Conservation (phyloP, 2,797 vertebrate species). For the Sebastes melanostomus region DNA sequence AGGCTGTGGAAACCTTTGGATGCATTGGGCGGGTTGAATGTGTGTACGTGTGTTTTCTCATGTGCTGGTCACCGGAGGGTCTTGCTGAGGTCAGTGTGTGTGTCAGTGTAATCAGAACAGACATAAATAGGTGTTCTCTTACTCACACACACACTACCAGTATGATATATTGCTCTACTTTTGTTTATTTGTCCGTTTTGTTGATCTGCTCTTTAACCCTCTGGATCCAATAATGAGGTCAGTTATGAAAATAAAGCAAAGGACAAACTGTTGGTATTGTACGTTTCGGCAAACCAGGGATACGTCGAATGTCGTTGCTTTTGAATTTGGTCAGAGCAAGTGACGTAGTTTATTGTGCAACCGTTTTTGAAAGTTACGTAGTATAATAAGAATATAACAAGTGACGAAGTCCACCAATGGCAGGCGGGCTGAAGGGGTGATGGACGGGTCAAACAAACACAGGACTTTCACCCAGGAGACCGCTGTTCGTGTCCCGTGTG, state of each 20-base stretch:
- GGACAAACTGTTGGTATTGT: neutral
- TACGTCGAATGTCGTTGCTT: neutral
- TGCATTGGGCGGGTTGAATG: neutral
- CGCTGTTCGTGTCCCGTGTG: neutral
- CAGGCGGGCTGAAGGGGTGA: no score
- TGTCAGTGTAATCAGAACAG: conserved; percentile 24
- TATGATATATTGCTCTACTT: neutral
- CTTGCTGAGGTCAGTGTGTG: neutral
- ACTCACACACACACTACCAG: neutral
- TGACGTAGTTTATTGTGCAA: neutral
- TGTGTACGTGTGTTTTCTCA: conserved; percentile 1
- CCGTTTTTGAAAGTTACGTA: neutral
- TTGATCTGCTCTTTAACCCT: neutral
- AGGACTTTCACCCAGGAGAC: neutral
- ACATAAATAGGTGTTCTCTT: conserved; percentile 39
- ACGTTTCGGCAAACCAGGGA: neutral
- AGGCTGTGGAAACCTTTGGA: neutral
- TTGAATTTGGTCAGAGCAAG: neutral
- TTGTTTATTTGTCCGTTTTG: neutral
- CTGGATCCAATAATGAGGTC: neutral
- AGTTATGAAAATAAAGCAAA: neutral
- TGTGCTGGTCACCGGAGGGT: conserved; percentile 6
- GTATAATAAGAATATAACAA: neutral
- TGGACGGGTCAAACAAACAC: neutral
- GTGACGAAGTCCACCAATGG: no score